Percentiles rank a stretch among this genome's conserved stretches.
These are phyloP conservation scores for Limnephilus rhombicus DNA, from an alignment of 2,888 invertebrate genomes.

Conservation along the genomic window DNA sequence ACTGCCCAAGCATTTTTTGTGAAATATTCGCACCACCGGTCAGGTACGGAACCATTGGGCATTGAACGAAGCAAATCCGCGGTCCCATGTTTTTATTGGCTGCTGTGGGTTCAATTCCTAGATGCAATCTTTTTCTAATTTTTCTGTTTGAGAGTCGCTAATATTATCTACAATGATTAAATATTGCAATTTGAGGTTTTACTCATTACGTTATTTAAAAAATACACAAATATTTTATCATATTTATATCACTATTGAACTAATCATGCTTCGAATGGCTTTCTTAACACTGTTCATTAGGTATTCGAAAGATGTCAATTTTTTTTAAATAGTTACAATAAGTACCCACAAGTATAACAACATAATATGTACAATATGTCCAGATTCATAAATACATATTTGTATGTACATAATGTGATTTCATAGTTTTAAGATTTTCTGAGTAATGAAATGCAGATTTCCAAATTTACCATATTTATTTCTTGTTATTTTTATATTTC, in stretches of 20 bases:
- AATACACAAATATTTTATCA: background rate
- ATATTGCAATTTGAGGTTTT: too few species aligned
- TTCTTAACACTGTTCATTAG: background rate
- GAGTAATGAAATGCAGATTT: background rate
- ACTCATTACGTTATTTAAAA: too few species aligned
- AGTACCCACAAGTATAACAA: background rate
- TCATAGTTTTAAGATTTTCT: background rate
- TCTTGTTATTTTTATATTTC: background rate
- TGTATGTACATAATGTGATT: background rate
- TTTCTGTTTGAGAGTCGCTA: too few species aligned
- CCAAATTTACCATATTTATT: background rate
- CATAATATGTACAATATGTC: background rate
- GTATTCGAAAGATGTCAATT: background rate
- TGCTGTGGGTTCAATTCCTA: too few species aligned
- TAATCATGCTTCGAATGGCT: background rate
- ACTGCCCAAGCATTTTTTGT: too few species aligned
- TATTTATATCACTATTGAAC: background rate
- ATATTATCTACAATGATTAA: too few species aligned
- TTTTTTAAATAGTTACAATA: background rate
- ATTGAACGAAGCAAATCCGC: too few species aligned
- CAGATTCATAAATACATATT: background rate
- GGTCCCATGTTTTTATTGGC: too few species aligned
- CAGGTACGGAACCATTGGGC: too few species aligned
- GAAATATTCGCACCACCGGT: too few species aligned
- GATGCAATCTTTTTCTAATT: too few species aligned